These are phyloP conservation scores for Euthynnus affinis DNA, from an alignment of 2,797 vertebrate species.

Conservation along the genomic window DNA sequence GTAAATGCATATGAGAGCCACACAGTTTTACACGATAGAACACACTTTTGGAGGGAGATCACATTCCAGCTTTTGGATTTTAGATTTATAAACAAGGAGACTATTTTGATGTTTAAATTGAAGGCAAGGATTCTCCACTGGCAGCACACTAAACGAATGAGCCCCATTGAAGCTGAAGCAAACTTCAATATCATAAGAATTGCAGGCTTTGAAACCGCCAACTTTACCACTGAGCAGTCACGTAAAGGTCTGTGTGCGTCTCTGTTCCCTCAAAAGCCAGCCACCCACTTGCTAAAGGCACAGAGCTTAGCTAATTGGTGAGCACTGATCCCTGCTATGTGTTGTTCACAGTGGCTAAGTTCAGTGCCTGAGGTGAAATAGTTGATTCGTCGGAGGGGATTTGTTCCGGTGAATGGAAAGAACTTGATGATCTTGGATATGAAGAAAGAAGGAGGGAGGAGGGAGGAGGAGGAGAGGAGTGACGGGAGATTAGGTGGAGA, in stretches of 20 bases:
- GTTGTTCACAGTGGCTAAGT: constrained; percentile 94
- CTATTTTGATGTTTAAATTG: constrained; percentile 31
- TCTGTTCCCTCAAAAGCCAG: constrained; percentile 65
- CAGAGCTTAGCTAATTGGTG: constrained; percentile 92
- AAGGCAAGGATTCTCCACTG: constrained; percentile 28
- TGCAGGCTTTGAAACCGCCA: constrained; percentile 35
- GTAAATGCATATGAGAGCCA: constrained; percentile 34
- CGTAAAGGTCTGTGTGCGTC: constrained; percentile 71
- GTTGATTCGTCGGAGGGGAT: constrained; percentile 79
- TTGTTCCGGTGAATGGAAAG: constrained; percentile 75
- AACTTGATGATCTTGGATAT: constrained; percentile 75
- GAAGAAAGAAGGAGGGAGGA: constrained; percentile 62
- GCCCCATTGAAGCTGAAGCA: constrained; percentile 17
- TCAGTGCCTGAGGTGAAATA: constrained; percentile 90
- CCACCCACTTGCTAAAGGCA: constrained; percentile 85
- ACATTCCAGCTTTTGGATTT: constrained; percentile 53
- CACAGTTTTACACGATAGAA: constrained; percentile 45
- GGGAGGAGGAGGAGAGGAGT: constrained; percentile 42
- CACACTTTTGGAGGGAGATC: constrained; percentile 47
- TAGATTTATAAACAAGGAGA: constrained; percentile 35
- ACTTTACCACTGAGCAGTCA: constrained; percentile 58
- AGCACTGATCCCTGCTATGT: constrained; percentile 89
- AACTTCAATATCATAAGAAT: constrained; percentile 25
- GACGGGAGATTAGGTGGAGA: constrained; percentile 49
- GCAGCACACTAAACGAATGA: constrained; percentile 25